A percentile compares a stretch with the other conserved stretches of the same genome.
phyloP scores from a whole-genome alignment of 2,113 vertebrate genomes.

The Pygoscelis adeliae region DNA sequence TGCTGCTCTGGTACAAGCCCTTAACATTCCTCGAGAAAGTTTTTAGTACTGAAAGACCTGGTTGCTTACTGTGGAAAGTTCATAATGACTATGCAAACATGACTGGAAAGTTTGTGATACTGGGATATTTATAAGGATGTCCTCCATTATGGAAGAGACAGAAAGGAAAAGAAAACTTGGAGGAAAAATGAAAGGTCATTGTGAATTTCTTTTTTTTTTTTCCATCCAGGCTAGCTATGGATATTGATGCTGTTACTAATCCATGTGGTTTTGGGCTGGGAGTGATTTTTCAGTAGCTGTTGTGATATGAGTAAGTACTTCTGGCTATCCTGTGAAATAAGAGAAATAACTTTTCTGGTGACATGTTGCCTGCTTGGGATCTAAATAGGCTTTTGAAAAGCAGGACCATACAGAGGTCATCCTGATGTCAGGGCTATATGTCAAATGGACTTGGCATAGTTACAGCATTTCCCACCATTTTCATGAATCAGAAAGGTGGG shows the following conservation, averaged over 20 bases:
- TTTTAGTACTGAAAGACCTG: neutral
- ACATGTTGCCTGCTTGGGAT: neutral
- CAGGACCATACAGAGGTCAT: neutral
- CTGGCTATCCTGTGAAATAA: neutral
- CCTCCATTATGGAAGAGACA: neutral
- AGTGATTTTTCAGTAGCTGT: neutral
- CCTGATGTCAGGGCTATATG: accelerated
- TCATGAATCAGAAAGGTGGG: neutral
- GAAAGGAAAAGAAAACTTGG: neutral
- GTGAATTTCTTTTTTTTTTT: neutral
- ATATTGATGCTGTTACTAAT: neutral
- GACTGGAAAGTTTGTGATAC: neutral
- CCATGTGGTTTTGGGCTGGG: neutral
- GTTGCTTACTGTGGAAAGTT: neutral
- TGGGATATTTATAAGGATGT: neutral
- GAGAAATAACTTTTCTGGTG: neutral
- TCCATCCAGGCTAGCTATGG: neutral
- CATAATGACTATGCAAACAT: accelerated
- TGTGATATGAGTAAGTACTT: neutral
- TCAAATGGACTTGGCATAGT: neutral
- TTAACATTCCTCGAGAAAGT: neutral
- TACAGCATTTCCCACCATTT: neutral
- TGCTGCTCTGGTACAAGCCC: neutral
- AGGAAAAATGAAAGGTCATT: neutral
- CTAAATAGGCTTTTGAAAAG: neutral